Base-by-base conservation (phyloP, 2,888 invertebrate species). In the Drosophila mimetica region DNA sequence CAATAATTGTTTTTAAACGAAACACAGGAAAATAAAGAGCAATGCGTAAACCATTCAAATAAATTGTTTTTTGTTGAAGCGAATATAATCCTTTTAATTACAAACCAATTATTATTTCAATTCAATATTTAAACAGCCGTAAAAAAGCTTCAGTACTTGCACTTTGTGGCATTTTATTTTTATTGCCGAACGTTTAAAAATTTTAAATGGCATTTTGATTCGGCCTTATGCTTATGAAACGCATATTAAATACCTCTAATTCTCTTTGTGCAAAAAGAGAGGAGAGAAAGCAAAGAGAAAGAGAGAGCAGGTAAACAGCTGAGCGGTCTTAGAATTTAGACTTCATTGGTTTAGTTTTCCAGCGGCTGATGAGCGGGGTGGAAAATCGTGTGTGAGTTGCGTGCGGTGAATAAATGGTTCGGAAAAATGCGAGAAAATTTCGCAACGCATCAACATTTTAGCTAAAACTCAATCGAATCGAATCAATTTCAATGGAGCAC, bases 251-350 rank as follows among this genome's bases (percentile, higher is more conserved):
- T 14, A 13, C 9, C 18, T 18, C 8, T 37, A n/a, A 28, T 16
- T 30, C 52, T 64, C 42, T 42, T 11, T n/a, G 52, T 25, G 7
- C 9, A 42, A 30, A 30, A 14, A 30, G 25, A 8, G 51, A 25
- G 30, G 42, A 46, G 39, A 8, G 13, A 9, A 20, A 13, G 3
- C 6, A 16, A 28, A 14, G 44, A 53, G 41, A 36, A 8, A 22
- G 48, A 41, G 60, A 20, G 39, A 48, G 44, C n/a, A 59, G 69
- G 71, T 34, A 53, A 85, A 67, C 82, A 85, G 79, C 76, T 79
- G 82, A 72, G 72, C 37, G 53, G 13, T 44, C 30, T 57, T 53
- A 44, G 46, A 63, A 44, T 61, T 63, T 59, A 4, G n/a, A 25
- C 25, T 14, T 28, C 28, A 18, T 37, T 58, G 37, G 44, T 37